A percentile compares a stretch with the other conserved stretches of the same genome.
phyloP scores from a whole-genome alignment of 2,888 invertebrate species.

The Brachylomia viminalis region DNA sequence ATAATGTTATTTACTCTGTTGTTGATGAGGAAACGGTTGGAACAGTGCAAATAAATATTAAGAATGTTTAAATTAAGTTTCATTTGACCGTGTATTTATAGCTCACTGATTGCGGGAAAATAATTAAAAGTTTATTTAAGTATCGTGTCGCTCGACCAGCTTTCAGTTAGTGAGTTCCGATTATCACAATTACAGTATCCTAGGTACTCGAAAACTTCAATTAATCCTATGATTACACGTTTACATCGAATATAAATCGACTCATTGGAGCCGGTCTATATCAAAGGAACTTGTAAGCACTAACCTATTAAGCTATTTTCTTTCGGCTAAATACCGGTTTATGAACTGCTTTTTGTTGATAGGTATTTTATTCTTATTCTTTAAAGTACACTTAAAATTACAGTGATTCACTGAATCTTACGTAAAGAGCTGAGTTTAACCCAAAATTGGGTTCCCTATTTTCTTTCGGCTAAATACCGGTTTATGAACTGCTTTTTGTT shows the following conservation, averaged over 20 bases:
- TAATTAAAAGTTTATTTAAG: constrained; percentile 13
- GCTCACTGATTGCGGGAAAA: not conserved
- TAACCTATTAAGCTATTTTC: constrained; percentile 10
- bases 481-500: constrained; percentile 13
- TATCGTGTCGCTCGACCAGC: not conserved
- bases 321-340: not conserved
- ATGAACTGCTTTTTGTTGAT: constrained; percentile 9
- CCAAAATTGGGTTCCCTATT: not conserved
- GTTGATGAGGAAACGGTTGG: constrained; percentile 12
- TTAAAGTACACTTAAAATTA: not conserved
- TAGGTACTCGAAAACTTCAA: constrained; percentile 13
- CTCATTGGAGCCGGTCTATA: constrained; percentile 28
- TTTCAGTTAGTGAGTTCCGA: not conserved
- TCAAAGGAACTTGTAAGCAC: constrained; percentile 28
- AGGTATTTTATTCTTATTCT: not conserved
- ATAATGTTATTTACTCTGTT: constrained; percentile 18
- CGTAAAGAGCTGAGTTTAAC: too few species aligned
- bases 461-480: not conserved
- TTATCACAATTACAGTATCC: not conserved
- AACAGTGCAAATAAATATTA: constrained; percentile 6
- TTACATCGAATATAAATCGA: constrained; percentile 31
- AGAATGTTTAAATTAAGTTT: constrained; percentile 8
- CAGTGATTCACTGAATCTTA: not conserved
- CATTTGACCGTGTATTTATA: not conserved
- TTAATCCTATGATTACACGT: constrained; percentile 36